These are phyloP conservation scores for Taurulus bubalis DNA, from an alignment of 2,113 vertebrate species.

Conservation along the genomic window DNA sequence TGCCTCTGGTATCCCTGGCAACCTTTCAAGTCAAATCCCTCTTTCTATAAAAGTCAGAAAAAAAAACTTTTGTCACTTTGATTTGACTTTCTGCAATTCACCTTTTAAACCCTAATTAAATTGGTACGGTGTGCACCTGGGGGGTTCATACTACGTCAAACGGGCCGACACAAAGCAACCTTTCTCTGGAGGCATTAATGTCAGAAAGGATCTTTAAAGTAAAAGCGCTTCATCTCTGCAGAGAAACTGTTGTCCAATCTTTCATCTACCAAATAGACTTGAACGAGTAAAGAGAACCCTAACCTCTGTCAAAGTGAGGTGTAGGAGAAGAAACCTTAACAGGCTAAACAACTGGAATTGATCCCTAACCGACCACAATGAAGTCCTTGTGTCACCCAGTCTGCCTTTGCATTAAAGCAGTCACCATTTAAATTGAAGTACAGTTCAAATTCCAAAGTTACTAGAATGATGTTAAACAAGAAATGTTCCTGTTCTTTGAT, in stretches of 20 bases:
- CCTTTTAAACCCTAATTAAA: constrained; percentile 30
- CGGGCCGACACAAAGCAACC: background rate
- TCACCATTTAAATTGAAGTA: background rate
- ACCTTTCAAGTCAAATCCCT: constrained; percentile 72
- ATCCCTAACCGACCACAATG: background rate
- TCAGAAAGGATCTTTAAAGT: background rate
- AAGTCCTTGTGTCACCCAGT: background rate
- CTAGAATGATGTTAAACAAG: background rate
- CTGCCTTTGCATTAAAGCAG: background rate
- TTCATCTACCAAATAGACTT: background rate
- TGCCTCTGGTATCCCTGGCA: constrained; percentile 68
- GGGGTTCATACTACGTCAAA: background rate
- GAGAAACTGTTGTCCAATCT: background rate
- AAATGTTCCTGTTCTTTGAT: background rate
- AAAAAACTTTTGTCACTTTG: constrained; percentile 32
- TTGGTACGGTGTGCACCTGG: background rate
- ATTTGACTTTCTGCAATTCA: constrained; percentile 35
- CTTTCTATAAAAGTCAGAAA: constrained; percentile 38
- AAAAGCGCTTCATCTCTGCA: background rate
- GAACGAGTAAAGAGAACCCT: background rate
- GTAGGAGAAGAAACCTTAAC: background rate
- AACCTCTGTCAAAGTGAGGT: background rate
- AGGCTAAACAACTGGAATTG: background rate
- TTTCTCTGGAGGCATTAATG: background rate
- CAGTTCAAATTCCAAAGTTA: background rate